Percentiles rank a stretch among this genome's conserved stretches.
Conservation (phyloP, 2,797 vertebrate species). For the Amphiprion clarkii region DNA sequence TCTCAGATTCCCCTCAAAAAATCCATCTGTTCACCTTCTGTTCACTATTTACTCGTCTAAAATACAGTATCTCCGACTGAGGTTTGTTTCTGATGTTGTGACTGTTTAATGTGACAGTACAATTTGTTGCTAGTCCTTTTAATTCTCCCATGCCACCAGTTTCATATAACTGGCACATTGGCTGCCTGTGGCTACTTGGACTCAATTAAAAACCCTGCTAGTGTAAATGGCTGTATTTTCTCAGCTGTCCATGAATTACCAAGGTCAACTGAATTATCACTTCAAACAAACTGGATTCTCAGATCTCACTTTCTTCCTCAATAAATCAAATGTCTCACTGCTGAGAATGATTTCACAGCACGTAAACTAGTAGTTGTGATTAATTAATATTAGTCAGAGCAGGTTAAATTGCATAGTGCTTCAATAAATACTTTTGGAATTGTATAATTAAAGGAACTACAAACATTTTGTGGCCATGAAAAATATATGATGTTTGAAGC, state of each 20-base stretch:
- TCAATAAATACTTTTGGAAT: not conserved
- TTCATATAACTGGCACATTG: not conserved
- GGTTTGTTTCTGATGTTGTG: not conserved
- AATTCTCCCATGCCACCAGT: slow-evolving; percentile 8
- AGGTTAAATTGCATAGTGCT: not conserved
- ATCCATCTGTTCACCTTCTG: not conserved
- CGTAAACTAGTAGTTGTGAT: not conserved
- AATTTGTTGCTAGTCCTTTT: not conserved
- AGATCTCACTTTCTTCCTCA: not conserved
- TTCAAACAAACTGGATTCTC: slow-evolving; percentile 16
- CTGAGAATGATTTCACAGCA: not conserved
- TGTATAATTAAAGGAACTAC: not conserved
- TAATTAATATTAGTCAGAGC: not conserved
- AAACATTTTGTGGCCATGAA: not conserved
- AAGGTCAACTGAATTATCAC: slow-evolving; percentile 37
- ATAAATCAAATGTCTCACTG: not conserved
- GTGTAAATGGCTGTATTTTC: slow-evolving; percentile 26
- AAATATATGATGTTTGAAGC: not conserved
- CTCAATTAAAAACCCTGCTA: slow-evolving; percentile 20
- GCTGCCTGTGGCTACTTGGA: slow-evolving; percentile 18
- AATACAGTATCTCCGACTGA: not conserved
- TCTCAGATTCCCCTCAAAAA: not conserved
- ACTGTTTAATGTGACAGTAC: not conserved
- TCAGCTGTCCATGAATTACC: slow-evolving; percentile 5
- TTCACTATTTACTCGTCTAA: not conserved